Conservation (phyloP, 1,140 invertebrate species). For the Lerema accius region DNA sequence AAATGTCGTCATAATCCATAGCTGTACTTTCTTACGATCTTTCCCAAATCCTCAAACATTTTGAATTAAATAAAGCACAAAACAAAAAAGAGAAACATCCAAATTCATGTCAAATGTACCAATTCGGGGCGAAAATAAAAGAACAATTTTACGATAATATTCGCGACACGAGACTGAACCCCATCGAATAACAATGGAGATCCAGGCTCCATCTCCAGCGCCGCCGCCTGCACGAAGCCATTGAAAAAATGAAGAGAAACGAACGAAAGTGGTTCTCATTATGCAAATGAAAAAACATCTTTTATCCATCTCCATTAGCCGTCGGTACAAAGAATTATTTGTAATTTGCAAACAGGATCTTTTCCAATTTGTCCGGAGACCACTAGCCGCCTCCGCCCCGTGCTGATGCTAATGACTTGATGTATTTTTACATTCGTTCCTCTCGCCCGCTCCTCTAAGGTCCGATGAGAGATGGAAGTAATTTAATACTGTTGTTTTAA, state of each 20-base stretch:
- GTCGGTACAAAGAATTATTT: constrained; percentile 47
- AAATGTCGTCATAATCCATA: neutral
- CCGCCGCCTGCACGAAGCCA: constrained; percentile 29
- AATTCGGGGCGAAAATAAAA: constrained; percentile 29
- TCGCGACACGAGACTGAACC: constrained; percentile 20
- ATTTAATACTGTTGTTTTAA: constrained; percentile 39
- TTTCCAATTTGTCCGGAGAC: constrained; percentile 47
- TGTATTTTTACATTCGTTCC: constrained; percentile 45
- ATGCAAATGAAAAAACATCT: constrained; percentile 52
- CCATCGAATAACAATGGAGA: constrained; percentile 39
- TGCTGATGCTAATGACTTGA: constrained; percentile 43
- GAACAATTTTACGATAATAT: constrained; percentile 46
- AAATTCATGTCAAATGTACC: constrained; percentile 19
- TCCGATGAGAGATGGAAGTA: constrained; percentile 40
- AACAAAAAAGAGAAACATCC: constrained; percentile 15
- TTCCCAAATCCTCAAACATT: constrained; percentile 26
- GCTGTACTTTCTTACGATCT: neutral
- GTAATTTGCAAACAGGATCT: constrained; percentile 50
- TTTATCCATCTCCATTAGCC: constrained; percentile 50
- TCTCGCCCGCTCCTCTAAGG: constrained; percentile 36
- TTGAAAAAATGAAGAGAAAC: constrained; percentile 44
- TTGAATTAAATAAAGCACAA: constrained; percentile 28
- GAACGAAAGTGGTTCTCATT: constrained; percentile 41
- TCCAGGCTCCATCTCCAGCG: constrained; percentile 23
- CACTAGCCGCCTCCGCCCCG: constrained; percentile 35